Percentiles rank a stretch among this genome's conserved stretches.
These are phyloP conservation scores for Liodrosophila aerea DNA, from an alignment of 2,888 invertebrate species.

Conservation along the genomic window DNA sequence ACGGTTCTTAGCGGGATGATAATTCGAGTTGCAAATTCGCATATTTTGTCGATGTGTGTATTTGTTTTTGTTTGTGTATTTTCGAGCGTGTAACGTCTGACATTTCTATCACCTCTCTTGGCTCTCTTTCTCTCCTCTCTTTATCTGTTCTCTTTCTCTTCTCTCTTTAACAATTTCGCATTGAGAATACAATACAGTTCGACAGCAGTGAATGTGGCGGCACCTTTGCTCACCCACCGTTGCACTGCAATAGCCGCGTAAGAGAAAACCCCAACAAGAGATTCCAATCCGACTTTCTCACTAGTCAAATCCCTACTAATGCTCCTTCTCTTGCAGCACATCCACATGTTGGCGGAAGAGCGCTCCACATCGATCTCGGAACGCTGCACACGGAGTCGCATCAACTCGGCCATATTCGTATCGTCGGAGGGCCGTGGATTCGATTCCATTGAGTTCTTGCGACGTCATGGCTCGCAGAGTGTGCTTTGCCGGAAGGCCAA, in stretches of 20 bases:
- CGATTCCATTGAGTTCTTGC: slow-evolving; percentile 90
- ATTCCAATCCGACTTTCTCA: slow-evolving; percentile 6
- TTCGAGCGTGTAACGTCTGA: slow-evolving; percentile 25
- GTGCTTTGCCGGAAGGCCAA: slow-evolving; percentile 91
- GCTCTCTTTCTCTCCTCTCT: slow-evolving; percentile 38
- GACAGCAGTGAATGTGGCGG: slow-evolving; percentile 81
- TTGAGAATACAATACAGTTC: slow-evolving; percentile 79
- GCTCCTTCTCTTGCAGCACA: slow-evolving; percentile 84
- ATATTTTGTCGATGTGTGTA: slow-evolving; percentile 9
- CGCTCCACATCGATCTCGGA: slow-evolving; percentile 86
- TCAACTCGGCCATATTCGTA: slow-evolving; percentile 93
- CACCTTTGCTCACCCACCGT: slow-evolving; percentile 76
- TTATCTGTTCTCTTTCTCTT: slow-evolving; percentile 36
- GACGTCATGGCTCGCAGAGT: slow-evolving; percentile 91
- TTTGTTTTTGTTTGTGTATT: background rate
- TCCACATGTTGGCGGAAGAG: slow-evolving; percentile 88
- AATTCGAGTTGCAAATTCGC: slow-evolving; percentile 20
- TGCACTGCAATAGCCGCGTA: slow-evolving; percentile 81
- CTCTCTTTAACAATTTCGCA: slow-evolving; percentile 36
- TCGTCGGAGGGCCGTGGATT: slow-evolving; percentile 89
- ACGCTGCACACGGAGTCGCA: slow-evolving; percentile 87
- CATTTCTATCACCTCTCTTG: slow-evolving; percentile 24
- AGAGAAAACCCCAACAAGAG: slow-evolving; percentile 39
- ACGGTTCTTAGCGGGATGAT: slow-evolving; percentile 27
- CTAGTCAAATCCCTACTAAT: slow-evolving; percentile 32